Base-by-base conservation (phyloP, 2,113 vertebrate species). In the Saccopteryx bilineata region DNA sequence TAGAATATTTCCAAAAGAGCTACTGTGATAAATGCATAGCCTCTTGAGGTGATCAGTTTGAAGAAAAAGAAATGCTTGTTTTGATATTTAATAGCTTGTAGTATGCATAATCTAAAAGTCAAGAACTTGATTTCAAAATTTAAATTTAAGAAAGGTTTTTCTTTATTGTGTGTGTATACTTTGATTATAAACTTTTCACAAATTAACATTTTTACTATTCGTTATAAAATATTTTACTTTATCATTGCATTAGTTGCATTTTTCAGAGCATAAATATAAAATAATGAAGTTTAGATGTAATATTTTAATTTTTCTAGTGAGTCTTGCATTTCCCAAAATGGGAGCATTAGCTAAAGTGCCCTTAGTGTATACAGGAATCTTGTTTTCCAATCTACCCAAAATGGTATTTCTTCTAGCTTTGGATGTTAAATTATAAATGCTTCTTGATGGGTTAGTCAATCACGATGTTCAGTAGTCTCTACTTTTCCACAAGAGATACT, bases 241-340 rank as follows among this genome's bases (percentile, higher is more conserved):
- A 71, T 90, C 78, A 33, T 66, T 85, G 5, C 1, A 68, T 86
- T 61, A 17, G 12, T 72, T 81, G 6, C 9, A 61, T 14, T 76
- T 94, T 93, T 12, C 46, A 71, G 78, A 94, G 39, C 5, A 46
- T 96, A 56, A 80, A 87, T 39, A 78, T 81, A 46, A 95, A 89
- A 69, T 68, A 83, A 52, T 90, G 39, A 71, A 33, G 0, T 81
- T 93, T 52, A 46, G 13, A 68, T 68, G 61, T 85, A 78, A 50
- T 39, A 75, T 68, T 78, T 75, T 54, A 95, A 80, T 86, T 11
- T 71, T 71, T 81, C 74, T 84, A 69, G 39, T 60, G 61, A 71
- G 17, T 72, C 18, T 87, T 58, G 28, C 4, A 31, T 90, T 72
- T 92, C 48, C 17, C 54, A 87, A 72, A 26, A 93, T 69, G 19